Percentiles rank a stretch among this genome's conserved stretches.
These are phyloP conservation scores for Sebastes reedi DNA, from an alignment of 2,797 vertebrate species.

Conservation along the genomic window DNA sequence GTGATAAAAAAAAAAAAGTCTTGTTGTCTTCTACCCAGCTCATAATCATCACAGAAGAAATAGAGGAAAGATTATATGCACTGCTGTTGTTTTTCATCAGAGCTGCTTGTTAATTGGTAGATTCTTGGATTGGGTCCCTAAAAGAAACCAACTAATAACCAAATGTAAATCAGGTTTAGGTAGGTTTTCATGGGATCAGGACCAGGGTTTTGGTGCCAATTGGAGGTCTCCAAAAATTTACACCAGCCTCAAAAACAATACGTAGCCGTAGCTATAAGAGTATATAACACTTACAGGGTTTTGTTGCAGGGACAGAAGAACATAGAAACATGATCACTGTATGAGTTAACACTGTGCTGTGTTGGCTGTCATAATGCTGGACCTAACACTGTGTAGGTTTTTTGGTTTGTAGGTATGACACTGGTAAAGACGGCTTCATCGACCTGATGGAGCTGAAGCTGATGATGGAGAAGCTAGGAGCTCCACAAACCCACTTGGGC, in stretches of 20 bases:
- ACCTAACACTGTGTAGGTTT: background rate
- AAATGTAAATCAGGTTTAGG: background rate
- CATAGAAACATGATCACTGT: background rate
- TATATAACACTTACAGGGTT: background rate
- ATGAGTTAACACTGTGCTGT: background rate
- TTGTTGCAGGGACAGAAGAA: background rate
- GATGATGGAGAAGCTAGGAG: constrained; percentile 98
- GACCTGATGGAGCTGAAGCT: constrained; percentile 97
- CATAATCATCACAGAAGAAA: too few species aligned
- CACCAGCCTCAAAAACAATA: background rate
- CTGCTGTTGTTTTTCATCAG: too few species aligned
- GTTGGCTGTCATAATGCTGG: background rate
- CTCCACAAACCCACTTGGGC: constrained; percentile 94
- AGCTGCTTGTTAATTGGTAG: background rate
- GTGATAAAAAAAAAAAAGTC: too few species aligned
- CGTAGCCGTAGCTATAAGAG: background rate
- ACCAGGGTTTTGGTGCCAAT: background rate
- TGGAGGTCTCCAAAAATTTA: too few species aligned
- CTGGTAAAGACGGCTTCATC: constrained; percentile 91
- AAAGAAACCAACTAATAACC: fast-evolving
- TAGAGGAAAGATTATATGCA: too few species aligned
- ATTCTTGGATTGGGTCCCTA: background rate
- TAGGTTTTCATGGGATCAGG: background rate
- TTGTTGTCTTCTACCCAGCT: too few species aligned
- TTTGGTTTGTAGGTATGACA: constrained; percentile 85